These are phyloP conservation scores for Parascotia fuliginaria DNA, from an alignment of 2,888 invertebrate species.

Conservation along the genomic window DNA sequence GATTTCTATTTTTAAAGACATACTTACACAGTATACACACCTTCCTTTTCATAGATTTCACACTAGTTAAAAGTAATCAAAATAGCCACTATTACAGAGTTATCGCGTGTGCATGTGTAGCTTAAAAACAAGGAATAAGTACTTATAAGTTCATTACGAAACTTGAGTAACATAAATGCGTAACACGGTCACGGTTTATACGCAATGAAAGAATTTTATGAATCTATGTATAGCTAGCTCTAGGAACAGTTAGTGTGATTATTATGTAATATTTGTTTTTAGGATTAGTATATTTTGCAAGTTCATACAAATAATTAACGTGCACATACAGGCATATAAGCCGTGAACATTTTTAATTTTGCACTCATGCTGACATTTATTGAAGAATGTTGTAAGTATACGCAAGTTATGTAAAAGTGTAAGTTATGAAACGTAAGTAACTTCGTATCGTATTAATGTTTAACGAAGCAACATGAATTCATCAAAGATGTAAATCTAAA, in stretches of 20 bases:
- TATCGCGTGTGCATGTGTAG: constrained; percentile 41
- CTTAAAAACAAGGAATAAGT: constrained; percentile 46
- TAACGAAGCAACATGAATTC: constrained; percentile 16
- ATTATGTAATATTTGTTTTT: constrained; percentile 27
- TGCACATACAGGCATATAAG: constrained; percentile 11
- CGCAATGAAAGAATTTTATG: constrained; percentile 46
- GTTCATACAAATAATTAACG: constrained; percentile 16
- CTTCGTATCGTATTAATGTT: constrained; percentile 13
- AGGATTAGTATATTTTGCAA: constrained; percentile 12
- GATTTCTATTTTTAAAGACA: constrained; percentile 26
- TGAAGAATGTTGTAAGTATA: not conserved
- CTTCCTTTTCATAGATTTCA: constrained; percentile 27
- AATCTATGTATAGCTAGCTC: constrained; percentile 21
- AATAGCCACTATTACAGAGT: constrained; percentile 30
- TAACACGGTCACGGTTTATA: constrained; percentile 58
- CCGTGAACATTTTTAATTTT: constrained; percentile 1
- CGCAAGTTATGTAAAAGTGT: constrained; percentile 28
- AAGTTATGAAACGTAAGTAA: constrained; percentile 22
- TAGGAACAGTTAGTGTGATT: constrained; percentile 6
- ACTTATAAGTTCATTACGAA: constrained; percentile 54
- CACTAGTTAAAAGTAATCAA: constrained; percentile 21
- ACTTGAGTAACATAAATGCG: constrained; percentile 59
- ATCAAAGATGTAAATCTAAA: constrained; percentile 26
- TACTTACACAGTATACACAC: constrained; percentile 8
- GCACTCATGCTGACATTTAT: constrained; percentile 1